Conservation (phyloP, 2,888 invertebrate species). For the Oligia fasciuncula region DNA sequence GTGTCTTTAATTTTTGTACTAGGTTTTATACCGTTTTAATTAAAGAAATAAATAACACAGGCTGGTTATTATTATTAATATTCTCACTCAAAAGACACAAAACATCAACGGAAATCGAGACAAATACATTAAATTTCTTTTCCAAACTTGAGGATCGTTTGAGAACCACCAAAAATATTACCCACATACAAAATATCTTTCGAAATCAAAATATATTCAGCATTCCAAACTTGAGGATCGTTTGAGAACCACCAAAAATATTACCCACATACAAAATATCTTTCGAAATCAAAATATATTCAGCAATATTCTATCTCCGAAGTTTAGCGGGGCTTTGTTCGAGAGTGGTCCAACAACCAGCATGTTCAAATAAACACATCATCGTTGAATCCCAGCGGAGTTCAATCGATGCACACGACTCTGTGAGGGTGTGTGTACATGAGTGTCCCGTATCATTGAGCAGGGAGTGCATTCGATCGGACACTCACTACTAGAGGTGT, state of each 20-base stretch:
- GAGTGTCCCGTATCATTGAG: slow-evolving; percentile 35
- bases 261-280: background rate
- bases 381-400: slow-evolving; percentile 11
- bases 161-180: background rate
- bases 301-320: too few relatives aligned
- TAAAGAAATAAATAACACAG: background rate
- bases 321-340: background rate
- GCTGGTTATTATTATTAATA: background rate
- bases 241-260: background rate
- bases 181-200: background rate
- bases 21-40: too few relatives aligned
- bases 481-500: slow-evolving; percentile 14
- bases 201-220: background rate
- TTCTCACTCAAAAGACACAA: background rate
- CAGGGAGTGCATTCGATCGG: slow-evolving; percentile 28
- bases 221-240: background rate
- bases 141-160: background rate
- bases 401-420: slow-evolving; percentile 15
- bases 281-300: background rate
- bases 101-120: background rate
- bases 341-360: background rate
- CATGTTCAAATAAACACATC: slow-evolving; percentile 31
- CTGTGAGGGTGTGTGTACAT: slow-evolving; percentile 1
- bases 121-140: background rate
- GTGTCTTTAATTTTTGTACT: too few relatives aligned